These are phyloP conservation scores for Drosophila limbata DNA, from an alignment of 2,888 invertebrate genomes.

Conservation along the genomic window DNA sequence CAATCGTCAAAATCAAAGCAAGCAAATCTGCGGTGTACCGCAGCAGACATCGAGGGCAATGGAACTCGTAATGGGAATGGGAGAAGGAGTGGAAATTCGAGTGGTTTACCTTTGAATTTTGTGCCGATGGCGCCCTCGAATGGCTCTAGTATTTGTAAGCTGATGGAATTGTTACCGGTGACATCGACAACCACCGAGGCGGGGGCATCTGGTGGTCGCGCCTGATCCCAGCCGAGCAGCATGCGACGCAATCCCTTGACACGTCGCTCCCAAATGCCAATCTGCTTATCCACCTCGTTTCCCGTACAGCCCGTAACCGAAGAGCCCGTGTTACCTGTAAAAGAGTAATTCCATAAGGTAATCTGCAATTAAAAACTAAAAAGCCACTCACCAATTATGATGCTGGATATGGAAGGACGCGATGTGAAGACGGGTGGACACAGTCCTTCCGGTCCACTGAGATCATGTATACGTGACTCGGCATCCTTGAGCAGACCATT, in stretches of 20 bases:
- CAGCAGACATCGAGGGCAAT: constrained; percentile 10
- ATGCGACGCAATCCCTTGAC: constrained; percentile 87
- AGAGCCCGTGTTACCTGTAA: constrained; percentile 84
- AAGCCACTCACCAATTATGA: constrained; percentile 86
- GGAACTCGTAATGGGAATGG: background rate
- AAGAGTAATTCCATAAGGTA: background rate
- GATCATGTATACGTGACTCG: constrained; percentile 92
- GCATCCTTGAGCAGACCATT: constrained; percentile 92
- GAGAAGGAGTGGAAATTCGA: background rate
- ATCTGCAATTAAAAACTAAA: background rate
- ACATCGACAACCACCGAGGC: constrained; percentile 90
- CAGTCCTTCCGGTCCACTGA: constrained; percentile 87
- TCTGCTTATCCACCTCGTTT: constrained; percentile 92
- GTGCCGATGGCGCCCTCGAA: constrained; percentile 94
- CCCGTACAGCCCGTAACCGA: constrained; percentile 90
- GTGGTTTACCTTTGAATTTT: constrained; percentile 92
- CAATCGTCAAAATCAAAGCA: constrained; percentile 25
- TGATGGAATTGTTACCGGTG: constrained; percentile 88
- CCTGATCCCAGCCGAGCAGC: constrained; percentile 94
- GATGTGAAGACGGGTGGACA: constrained; percentile 83
- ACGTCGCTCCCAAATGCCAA: constrained; percentile 94
- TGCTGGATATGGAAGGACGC: constrained; percentile 87
- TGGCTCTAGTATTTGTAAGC: constrained; percentile 89
- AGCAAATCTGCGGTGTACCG: constrained; percentile 31
- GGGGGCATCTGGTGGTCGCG: constrained; percentile 92